Conservation (phyloP, 1,140 invertebrate species). For the Drosophila neocordata region DNA sequence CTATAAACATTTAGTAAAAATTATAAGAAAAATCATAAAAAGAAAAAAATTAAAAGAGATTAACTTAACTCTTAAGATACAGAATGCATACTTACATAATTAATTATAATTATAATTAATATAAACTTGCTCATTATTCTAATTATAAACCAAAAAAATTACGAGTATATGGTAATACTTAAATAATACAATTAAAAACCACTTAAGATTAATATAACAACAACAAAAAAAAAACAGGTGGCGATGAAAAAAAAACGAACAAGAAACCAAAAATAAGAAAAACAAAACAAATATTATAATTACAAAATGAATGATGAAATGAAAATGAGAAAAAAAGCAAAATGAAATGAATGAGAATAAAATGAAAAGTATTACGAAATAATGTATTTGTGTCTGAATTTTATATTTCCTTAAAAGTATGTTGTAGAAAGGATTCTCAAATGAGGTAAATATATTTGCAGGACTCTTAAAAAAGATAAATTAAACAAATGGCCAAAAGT, state of each 20-base stretch:
- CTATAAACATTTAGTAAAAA: conserved; percentile 48
- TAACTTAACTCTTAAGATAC: conserved; percentile 60
- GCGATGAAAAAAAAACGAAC: conserved; percentile 25
- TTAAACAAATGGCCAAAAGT: no score
- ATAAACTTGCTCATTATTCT: conserved; percentile 76
- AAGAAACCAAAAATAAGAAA: conserved; percentile 29
- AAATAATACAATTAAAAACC: conserved; percentile 64
- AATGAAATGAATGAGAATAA: conserved; percentile 48
- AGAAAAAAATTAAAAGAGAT: conserved; percentile 25
- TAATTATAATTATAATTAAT: conserved; percentile 64
- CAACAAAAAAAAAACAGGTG: conserved; percentile 64
- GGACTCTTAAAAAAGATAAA: no score
- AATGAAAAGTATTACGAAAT: conserved; percentile 68
- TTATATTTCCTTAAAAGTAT: not conserved
- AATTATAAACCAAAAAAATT: conserved; percentile 66
- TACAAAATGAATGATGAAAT: conserved; percentile 48
- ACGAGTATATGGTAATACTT: conserved; percentile 68
- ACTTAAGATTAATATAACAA: conserved; percentile 61
- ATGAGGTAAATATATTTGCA: no score
- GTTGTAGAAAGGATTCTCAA: no score
- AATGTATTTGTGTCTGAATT: not conserved
- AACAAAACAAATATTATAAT: conserved; percentile 67
- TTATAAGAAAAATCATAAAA: conserved; percentile 41
- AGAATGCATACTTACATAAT: conserved; percentile 64
- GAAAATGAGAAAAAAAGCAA: conserved; percentile 32